A percentile compares a stretch with the other conserved stretches of the same genome.
These are phyloP conservation scores for Globodera rostochiensis DNA, from an alignment of 1,140 invertebrate genomes.

Conservation along the genomic window DNA sequence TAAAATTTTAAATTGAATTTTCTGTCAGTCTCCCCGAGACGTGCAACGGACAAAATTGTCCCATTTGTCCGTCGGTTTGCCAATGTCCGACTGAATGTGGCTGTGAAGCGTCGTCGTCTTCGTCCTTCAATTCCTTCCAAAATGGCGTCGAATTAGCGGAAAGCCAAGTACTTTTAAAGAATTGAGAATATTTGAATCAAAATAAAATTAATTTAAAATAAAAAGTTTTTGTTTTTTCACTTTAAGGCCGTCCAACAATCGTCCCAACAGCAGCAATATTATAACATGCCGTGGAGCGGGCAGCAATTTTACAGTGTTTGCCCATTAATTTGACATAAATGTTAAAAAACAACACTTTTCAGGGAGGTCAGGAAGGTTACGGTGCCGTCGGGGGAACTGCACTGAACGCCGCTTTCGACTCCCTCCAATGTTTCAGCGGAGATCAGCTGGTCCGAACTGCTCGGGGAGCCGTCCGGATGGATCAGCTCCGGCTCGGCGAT, in stretches of 20 bases:
- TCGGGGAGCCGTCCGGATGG: slow-evolving; percentile 45
- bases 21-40: slow-evolving; percentile 5
- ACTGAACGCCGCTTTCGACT: slow-evolving; percentile 15
- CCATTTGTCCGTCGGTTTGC: slow-evolving; percentile 19
- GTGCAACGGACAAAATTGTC: slow-evolving; percentile 19
- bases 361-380: too few species aligned
- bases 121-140: neutral
- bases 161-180: neutral
- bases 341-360: too few species aligned
- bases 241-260: neutral
- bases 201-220: neutral
- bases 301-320: slow-evolving; percentile 4
- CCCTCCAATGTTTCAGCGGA: slow-evolving; percentile 51
- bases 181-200: neutral
- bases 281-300: neutral
- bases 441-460: slow-evolving; percentile 47
- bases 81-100: slow-evolving; percentile 20
- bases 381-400: neutral
- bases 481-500: slow-evolving; percentile 46
- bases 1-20: neutral
- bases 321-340: too few species aligned
- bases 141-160: neutral
- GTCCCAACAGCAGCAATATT: neutral
- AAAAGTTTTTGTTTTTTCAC: too few species aligned
- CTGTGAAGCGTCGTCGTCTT: neutral